Evolutionary conservation across 2,797 vertebrate genomes (phyloP).

Genomic region (Karalla daura): DNA sequence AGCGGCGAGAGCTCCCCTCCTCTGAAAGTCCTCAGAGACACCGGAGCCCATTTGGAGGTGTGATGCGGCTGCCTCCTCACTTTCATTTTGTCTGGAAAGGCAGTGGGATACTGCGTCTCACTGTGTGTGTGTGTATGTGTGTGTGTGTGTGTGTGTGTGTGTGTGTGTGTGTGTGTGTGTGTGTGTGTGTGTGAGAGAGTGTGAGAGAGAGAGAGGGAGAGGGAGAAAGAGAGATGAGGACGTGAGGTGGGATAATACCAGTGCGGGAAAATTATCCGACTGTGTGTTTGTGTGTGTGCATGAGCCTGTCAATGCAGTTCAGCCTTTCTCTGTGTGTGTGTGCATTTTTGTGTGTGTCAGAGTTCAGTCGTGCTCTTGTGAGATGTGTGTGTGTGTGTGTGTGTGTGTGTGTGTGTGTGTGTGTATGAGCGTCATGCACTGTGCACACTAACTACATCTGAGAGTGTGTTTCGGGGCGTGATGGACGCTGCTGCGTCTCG

Average conservation of each 20-base stretch:
- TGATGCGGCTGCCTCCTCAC: slow-evolving; percentile 72
- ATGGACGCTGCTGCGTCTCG: slow-evolving; percentile 66
- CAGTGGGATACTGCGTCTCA: slow-evolving; percentile 32
- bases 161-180: not conserved
- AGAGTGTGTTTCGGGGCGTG: slow-evolving; percentile 58
- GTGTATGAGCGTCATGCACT: slow-evolving; percentile 14
- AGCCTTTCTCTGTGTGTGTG: not conserved
- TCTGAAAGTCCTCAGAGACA: slow-evolving; percentile 71
- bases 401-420: slow-evolving; percentile 5
- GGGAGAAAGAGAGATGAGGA: too few relatives aligned
- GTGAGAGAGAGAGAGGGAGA: too few relatives aligned
- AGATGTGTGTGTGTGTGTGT: not conserved
- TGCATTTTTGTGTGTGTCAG: slow-evolving; percentile 11
- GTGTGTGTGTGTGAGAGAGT: not conserved
- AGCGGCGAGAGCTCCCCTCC: slow-evolving; percentile 47
- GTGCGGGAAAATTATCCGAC: too few relatives aligned
- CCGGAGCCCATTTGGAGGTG: slow-evolving; percentile 75
- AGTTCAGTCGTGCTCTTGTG: slow-evolving; percentile 25
- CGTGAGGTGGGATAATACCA: too few relatives aligned
- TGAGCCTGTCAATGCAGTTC: slow-evolving; percentile 1
- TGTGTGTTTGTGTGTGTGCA: not conserved
- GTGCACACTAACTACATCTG: slow-evolving; percentile 58
- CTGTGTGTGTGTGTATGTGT: slow-evolving; percentile 8
- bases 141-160: slow-evolving; percentile 7
- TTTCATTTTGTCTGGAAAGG: slow-evolving; percentile 71